Conservation (phyloP, 2,888 invertebrate genomes). For the Acronicta alni region DNA sequence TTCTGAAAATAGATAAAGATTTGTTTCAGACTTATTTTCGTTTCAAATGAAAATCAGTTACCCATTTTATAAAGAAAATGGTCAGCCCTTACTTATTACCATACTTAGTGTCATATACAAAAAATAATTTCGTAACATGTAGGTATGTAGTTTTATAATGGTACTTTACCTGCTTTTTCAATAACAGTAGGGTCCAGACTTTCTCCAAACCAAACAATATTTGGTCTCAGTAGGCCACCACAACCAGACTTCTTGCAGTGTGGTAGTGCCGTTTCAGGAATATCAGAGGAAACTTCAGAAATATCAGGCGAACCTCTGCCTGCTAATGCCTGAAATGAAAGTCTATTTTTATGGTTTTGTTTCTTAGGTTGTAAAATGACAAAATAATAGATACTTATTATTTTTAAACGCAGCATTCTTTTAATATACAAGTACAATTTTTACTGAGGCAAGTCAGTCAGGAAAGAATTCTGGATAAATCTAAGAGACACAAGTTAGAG, state of each 20-base stretch:
- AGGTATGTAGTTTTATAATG: too few species aligned
- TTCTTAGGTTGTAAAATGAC: too few species aligned
- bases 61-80: too few species aligned
- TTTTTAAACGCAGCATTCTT: too few species aligned
- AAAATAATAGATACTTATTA: too few species aligned
- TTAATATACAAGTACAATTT: not conserved
- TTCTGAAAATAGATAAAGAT: constrained; percentile 76
- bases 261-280: constrained; percentile 91
- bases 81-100: too few species aligned
- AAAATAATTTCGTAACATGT: not conserved
- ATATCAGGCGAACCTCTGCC: constrained; percentile 91
- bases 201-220: constrained; percentile 97
- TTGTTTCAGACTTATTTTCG: too few species aligned
- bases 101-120: too few species aligned
- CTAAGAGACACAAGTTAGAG: too few species aligned
- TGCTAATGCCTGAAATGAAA: constrained; percentile 72
- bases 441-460: not conserved
- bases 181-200: constrained; percentile 90
- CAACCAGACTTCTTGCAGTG: constrained; percentile 91
- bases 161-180: constrained; percentile 88
- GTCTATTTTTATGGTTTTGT: too few species aligned
- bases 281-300: constrained; percentile 85
- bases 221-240: constrained; percentile 92
- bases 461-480: too few species aligned
- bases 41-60: too few species aligned